These are phyloP conservation scores for Apistogramma diplotaenia DNA, from an alignment of 2,113 vertebrate species.

Conservation along the genomic window DNA sequence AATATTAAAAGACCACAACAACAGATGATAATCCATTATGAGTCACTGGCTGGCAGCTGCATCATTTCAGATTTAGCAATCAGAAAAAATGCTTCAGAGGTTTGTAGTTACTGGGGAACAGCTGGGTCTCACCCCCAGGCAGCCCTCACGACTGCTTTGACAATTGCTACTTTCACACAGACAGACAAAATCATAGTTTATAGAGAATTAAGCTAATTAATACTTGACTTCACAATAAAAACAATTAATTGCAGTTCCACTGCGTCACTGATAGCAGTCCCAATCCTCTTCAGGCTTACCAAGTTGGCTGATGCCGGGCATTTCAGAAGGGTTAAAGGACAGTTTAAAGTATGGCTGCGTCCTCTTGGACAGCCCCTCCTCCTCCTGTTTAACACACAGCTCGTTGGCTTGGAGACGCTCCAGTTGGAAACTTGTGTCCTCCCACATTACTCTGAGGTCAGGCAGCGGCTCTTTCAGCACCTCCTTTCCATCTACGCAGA, in stretches of 20 bases:
- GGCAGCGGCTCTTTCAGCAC: conserved; percentile 77
- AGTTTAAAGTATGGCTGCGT: conserved; percentile 80
- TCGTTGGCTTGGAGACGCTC: conserved; percentile 84
- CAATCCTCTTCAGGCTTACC: conserved; percentile 61
- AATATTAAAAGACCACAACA: background rate
- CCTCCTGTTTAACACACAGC: conserved; percentile 81
- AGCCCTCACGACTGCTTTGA: background rate
- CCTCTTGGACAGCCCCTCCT: conserved; percentile 75
- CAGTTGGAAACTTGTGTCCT: conserved; percentile 89
- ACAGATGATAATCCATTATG: background rate
- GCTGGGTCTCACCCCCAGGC: background rate
- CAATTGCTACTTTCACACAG: background rate
- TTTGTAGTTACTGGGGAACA: background rate
- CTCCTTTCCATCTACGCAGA: conserved; percentile 75
- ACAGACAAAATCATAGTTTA: background rate
- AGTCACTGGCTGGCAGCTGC: background rate
- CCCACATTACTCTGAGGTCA: conserved; percentile 84
- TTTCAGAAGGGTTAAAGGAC: conserved; percentile 77
- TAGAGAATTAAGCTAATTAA: background rate
- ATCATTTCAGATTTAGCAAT: background rate
- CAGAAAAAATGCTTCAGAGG: background rate
- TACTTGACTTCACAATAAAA: background rate
- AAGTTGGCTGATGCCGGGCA: conserved; percentile 47
- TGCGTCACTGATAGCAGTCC: background rate
- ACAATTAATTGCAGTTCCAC: background rate